These are phyloP conservation scores for Sebastes oblongus DNA, from an alignment of 2,797 vertebrate species.

Conservation along the genomic window DNA sequence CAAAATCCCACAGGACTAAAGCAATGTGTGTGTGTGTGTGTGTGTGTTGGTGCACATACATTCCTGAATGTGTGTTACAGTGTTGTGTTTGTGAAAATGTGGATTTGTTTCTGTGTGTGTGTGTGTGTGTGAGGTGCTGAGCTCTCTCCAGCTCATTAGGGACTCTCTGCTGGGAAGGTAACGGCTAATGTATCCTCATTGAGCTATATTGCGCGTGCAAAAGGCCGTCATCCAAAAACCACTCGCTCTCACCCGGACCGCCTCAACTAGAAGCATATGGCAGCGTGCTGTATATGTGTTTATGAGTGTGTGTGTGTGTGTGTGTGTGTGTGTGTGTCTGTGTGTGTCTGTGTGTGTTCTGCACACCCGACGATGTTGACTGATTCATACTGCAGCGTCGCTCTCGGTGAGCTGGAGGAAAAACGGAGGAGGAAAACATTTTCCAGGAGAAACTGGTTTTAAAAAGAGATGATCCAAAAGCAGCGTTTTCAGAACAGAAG, in stretches of 20 bases:
- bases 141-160: constrained; percentile 66
- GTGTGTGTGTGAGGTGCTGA: constrained; percentile 24
- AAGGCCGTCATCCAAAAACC: constrained; percentile 67
- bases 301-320: constrained; percentile 4
- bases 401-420: background rate
- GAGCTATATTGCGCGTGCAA: constrained; percentile 73
- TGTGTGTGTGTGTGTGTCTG: constrained; percentile 14
- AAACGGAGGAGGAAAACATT: background rate
- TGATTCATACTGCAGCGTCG: background rate
- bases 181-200: constrained; percentile 72
- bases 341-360: constrained; percentile 4
- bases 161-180: constrained; percentile 70
- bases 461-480: background rate
- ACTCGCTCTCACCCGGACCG: constrained; percentile 47
- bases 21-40: background rate
- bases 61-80: constrained; percentile 7
- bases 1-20: constrained; percentile 16
- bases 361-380: background rate
- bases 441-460: background rate
- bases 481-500: background rate
- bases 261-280: constrained; percentile 59
- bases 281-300: constrained; percentile 30
- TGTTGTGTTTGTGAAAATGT: background rate
- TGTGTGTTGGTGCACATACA: background rate
- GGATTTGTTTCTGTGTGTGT: background rate